Conservation (phyloP, 2,113 vertebrate species). For the Bucco capensis region DNA sequence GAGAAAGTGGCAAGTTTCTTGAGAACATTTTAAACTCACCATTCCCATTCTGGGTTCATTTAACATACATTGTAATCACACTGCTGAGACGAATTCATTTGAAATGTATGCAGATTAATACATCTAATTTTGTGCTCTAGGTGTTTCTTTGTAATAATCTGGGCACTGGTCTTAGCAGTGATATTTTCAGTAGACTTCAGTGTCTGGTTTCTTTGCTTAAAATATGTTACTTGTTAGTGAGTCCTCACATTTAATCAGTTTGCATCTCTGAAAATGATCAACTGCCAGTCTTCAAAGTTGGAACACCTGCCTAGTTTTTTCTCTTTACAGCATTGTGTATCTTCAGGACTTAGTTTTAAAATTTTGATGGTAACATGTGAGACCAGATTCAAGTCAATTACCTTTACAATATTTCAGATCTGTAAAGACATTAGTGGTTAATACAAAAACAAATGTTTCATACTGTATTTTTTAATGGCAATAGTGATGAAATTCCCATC, state of each 20-base stretch:
- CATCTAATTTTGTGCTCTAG: conserved; percentile 45
- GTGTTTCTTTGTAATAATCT: conserved; percentile 27
- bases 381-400: not conserved
- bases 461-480: not conserved
- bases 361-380: not conserved
- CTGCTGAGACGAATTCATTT: conserved; percentile 21
- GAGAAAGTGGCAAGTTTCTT: not conserved
- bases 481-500: not conserved
- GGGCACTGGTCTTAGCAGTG: not conserved
- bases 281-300: not conserved
- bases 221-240: not conserved
- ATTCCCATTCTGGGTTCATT: conserved; percentile 28
- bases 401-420: not conserved
- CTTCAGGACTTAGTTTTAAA: not conserved
- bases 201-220: not conserved
- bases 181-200: not conserved
- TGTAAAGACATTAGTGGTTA: not conserved
- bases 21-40: conserved; percentile 26
- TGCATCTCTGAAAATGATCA: not conserved
- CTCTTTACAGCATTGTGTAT: not conserved
- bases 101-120: conserved; percentile 1
- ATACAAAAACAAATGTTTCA: not conserved
- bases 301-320: not conserved
- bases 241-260: not conserved
- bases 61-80: conserved; percentile 22